Evolutionary conservation across 2,888 invertebrate genomes (phyloP).

Genomic region (Slavum lentiscoides): DNA sequence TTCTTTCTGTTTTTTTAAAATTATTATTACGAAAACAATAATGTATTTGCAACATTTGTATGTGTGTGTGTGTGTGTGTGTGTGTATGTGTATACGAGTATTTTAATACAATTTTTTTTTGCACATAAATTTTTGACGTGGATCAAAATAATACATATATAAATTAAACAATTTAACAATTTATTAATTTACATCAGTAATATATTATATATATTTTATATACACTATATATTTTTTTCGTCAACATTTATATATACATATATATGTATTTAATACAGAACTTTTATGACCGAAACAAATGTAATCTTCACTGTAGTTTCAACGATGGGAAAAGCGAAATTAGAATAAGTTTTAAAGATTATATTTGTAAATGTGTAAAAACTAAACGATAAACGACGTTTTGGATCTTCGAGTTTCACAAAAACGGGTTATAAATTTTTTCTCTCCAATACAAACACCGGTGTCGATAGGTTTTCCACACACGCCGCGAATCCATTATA

Average conservation of each 20-base stretch:
- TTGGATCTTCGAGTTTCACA: neutral
- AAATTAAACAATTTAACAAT: neutral
- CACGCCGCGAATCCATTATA: neutral
- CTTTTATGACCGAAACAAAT: neutral
- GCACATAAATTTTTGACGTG: neutral
- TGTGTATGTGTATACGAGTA: too few species aligned
- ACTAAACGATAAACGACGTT: neutral
- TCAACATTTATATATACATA: neutral
- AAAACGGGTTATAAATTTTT: neutral
- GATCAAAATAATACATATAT: neutral
- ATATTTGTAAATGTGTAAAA: neutral
- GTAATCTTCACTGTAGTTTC: neutral
- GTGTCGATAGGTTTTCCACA: neutral
- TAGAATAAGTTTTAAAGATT: conserved; percentile 18
- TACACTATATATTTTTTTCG: too few species aligned
- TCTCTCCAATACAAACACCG: neutral
- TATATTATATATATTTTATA: too few species aligned
- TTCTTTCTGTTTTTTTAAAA: too few species aligned
- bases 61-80: too few species aligned
- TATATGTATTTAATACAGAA: too few species aligned
- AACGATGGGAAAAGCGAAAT: neutral
- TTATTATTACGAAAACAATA: too few species aligned
- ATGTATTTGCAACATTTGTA: too few species aligned
- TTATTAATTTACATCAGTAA: neutral
- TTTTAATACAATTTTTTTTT: too few species aligned